Evolutionary conservation across 2,888 invertebrate species (phyloP).

Genomic region (Nomada lathburiana): DNA sequence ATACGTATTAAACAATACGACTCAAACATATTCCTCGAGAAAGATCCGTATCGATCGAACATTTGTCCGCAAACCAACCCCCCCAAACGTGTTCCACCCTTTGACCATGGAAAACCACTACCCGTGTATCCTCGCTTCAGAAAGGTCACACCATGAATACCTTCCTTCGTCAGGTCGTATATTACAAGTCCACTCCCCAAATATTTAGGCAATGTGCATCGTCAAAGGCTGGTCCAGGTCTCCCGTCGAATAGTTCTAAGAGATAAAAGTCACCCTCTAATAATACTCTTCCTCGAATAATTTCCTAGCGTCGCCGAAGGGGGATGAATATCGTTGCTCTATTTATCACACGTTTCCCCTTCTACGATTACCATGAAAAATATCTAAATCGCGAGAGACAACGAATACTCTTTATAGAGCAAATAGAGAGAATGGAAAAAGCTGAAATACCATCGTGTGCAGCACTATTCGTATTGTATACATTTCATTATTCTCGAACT

Average conservation of each 20-base stretch:
- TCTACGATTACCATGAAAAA: slow-evolving; percentile 10
- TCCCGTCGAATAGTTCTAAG: slow-evolving; percentile 13
- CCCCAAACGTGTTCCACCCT: too few relatives aligned
- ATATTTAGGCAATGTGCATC: slow-evolving; percentile 21
- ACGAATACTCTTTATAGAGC: slow-evolving; percentile 18
- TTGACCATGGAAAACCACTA: too few relatives aligned
- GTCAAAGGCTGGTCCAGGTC: neutral
- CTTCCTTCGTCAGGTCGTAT: neutral
- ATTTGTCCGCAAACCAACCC: too few relatives aligned
- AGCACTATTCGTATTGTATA: slow-evolving; percentile 50
- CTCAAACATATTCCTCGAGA: too few relatives aligned
- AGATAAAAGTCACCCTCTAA: slow-evolving; percentile 28
- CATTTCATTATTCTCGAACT: slow-evolving; percentile 54
- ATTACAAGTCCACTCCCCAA: slow-evolving; percentile 1
- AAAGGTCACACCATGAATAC: slow-evolving; percentile 1
- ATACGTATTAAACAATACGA: too few relatives aligned
- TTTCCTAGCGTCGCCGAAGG: slow-evolving; percentile 24
- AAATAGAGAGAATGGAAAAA: neutral
- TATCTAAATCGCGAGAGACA: slow-evolving; percentile 12
- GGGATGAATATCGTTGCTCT: slow-evolving; percentile 35
- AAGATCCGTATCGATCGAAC: too few relatives aligned
- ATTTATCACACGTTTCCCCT: slow-evolving; percentile 25
- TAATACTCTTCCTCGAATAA: neutral
- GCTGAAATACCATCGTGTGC: slow-evolving; percentile 32
- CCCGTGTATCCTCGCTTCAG: too few relatives aligned